Evolutionary conservation across 2,797 vertebrate species (phyloP).

Genomic region (Gymnodraco acuticeps): DNA sequence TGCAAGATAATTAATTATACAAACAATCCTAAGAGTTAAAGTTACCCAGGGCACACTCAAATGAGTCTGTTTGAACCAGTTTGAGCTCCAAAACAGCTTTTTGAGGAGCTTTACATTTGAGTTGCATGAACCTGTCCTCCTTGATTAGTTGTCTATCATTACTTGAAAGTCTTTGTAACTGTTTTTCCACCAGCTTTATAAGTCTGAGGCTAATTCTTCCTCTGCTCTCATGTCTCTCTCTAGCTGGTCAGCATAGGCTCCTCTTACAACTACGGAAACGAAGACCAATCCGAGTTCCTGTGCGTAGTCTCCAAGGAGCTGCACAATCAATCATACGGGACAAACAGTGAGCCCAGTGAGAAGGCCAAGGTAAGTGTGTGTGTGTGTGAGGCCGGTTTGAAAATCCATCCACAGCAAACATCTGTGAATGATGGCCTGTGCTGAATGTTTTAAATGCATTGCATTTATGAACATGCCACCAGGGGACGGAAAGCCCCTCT

Average conservation of each 20-base stretch:
- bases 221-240: slow-evolving; percentile 54
- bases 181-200: slow-evolving; percentile 19
- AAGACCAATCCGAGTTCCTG: slow-evolving; percentile 99
- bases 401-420: slow-evolving; percentile 57
- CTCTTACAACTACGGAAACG: slow-evolving; percentile 98
- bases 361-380: slow-evolving; percentile 94
- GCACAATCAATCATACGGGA: slow-evolving; percentile 95
- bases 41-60: neutral
- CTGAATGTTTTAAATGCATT: slow-evolving; percentile 57
- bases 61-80: neutral
- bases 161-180: slow-evolving; percentile 12
- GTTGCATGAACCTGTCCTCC: slow-evolving; percentile 30
- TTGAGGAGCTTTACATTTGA: slow-evolving; percentile 5
- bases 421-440: slow-evolving; percentile 62
- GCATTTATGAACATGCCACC: slow-evolving; percentile 54
- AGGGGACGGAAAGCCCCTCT: slow-evolving; percentile 49
- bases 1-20: neutral
- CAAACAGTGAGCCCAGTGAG: slow-evolving; percentile 95
- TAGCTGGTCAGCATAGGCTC: slow-evolving; percentile 98
- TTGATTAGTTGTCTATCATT: slow-evolving; percentile 19
- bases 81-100: neutral
- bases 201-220: slow-evolving; percentile 21
- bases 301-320: slow-evolving; percentile 99
- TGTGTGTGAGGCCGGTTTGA: slow-evolving; percentile 24
- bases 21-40: slow-evolving; percentile 3